Base-by-base conservation (phyloP, 2,797 vertebrate species). In the Poecilia wingei region DNA sequence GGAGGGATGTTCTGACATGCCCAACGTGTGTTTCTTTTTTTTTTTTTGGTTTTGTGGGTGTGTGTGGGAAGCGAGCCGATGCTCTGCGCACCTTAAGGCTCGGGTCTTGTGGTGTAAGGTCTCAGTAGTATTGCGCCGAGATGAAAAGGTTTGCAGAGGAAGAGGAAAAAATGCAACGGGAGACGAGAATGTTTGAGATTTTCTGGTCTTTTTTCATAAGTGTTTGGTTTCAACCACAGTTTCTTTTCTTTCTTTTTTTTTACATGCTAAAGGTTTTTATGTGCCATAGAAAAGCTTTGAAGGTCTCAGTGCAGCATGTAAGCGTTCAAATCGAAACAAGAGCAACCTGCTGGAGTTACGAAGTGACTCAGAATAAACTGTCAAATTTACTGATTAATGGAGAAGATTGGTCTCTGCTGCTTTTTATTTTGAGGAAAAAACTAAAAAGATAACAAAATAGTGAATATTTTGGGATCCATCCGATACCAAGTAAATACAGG, bases 1-100 rank as follows among this genome's bases (percentile, higher is more conserved):
- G 82, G 81, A 90, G 88, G 81, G 89, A 93, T 91, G 92, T 87
- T 86, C 91, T 89, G 90, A 93, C 88, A 75, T 71, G 80, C 78
- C 83, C 82, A 87, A 91, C 88, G 86, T 55, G 86, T 74, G 51
- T 81, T 82, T 86, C 70, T 68, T 20, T 51, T 1, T 53, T 22
- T 51, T 51, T 2, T 22, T 53, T 9, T 25, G 49, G 20, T 51
- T 53, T 25, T 53, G 33, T 3, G 33, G 18, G 86, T 72, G 87
- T 88, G 87, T 90, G 92, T 93, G 91, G 90, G 93, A 94, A 94
- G 73, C 8, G 31, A 81, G 85, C 45, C 78, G 47, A 41, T 79
- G 82, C 16, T 72, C 61, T 55, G 72, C 72, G 85, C 81, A 94
- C 88, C 87, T 92, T 89, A 66, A 87, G 82, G 87, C 87, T 86